Percentiles rank a stretch among this genome's conserved stretches.
Evolutionary conservation across 2,797 vertebrate genomes (phyloP).

Genomic region (Pseudocheirus occidentalis): DNA sequence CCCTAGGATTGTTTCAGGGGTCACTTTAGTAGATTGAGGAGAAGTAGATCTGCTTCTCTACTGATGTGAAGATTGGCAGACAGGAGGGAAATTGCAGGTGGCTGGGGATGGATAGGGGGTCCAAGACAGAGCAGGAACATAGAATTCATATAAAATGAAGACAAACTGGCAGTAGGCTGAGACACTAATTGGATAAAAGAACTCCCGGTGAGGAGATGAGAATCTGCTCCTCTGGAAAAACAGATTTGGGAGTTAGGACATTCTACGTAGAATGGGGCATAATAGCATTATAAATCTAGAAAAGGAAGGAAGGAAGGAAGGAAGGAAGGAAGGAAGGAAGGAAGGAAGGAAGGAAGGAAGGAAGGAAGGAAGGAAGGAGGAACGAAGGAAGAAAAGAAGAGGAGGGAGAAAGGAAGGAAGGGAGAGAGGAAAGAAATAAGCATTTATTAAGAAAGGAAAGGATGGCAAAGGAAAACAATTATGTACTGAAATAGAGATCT

Average conservation of each 20-base stretch:
- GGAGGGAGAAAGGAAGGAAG: not conserved
- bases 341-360: not conserved
- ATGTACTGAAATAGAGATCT: not conserved
- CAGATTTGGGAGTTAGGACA: not conserved
- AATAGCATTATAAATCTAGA: not conserved
- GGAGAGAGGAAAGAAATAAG: not conserved
- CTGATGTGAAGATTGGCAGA: not conserved
- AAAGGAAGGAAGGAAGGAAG: not conserved
- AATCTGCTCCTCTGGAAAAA: not conserved
- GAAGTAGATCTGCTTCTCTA: accelerated
- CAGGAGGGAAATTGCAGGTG: not conserved
- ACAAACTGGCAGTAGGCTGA: not conserved
- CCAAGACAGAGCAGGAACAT: not conserved
- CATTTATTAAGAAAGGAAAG: not conserved
- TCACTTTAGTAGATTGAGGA: not conserved
- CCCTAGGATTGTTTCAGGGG: not conserved
- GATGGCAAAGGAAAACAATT: not conserved
- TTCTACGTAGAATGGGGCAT: not conserved
- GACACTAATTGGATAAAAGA: not conserved
- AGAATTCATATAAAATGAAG: not conserved
- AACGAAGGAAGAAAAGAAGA: not conserved
- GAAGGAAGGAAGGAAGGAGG: not conserved
- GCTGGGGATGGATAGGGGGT: not conserved
- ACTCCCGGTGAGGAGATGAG: not conserved
- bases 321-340: not conserved